Evolutionary conservation across 2,113 vertebrate species (phyloP).

Genomic region (Thalassoma bifasciatum): DNA sequence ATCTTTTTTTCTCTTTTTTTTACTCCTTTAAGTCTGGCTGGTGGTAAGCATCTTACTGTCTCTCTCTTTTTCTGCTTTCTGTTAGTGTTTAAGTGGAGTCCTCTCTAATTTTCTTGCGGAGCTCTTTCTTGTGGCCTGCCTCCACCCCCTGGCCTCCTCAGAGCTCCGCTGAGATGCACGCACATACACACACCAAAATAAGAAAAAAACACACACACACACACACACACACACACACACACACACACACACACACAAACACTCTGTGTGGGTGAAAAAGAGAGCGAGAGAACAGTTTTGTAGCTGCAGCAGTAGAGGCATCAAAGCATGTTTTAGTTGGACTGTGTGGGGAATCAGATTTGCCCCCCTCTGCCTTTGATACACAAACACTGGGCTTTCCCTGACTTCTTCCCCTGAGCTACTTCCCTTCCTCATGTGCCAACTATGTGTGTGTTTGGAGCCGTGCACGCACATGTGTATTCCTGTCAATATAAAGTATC

Average conservation of each 20-base stretch:
- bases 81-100: conserved; percentile 82
- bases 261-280: conserved; percentile 43
- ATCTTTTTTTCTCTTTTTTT: conserved; percentile 56
- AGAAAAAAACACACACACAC: conserved; percentile 1
- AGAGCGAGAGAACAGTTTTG: conserved; percentile 65
- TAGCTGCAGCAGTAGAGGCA: conserved; percentile 69
- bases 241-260: not conserved
- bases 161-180: conserved; percentile 65
- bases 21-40: conserved; percentile 75
- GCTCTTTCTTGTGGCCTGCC: conserved; percentile 85
- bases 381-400: conserved; percentile 76
- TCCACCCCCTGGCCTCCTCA: conserved; percentile 76
- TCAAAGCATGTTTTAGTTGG: conserved; percentile 79
- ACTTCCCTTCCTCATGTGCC: conserved; percentile 63
- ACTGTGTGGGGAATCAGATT: conserved; percentile 73
- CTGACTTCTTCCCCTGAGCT: conserved; percentile 70
- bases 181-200: conserved; percentile 36
- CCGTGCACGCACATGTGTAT: not conserved
- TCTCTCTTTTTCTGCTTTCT: conserved; percentile 73
- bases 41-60: conserved; percentile 75
- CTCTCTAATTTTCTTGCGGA: conserved; percentile 84
- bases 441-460: conserved; percentile 52
- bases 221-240: conserved; percentile 49
- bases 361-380: conserved; percentile 65
- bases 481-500: conserved; percentile 7